These are phyloP conservation scores for Amazona ochrocephala DNA, from an alignment of 2,797 vertebrate species.

Conservation along the genomic window DNA sequence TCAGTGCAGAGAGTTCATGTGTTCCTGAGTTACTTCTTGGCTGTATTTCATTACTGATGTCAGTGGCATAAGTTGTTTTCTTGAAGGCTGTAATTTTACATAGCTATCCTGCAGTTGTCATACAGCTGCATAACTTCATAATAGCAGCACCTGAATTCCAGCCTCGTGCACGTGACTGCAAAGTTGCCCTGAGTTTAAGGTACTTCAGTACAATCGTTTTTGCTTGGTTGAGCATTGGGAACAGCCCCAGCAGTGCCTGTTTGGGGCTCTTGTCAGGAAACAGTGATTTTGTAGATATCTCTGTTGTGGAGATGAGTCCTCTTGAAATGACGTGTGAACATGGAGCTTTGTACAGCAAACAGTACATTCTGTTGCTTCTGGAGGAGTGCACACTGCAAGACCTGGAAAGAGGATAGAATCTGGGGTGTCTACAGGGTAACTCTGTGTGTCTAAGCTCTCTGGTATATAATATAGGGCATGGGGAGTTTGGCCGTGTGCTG, in stretches of 20 bases:
- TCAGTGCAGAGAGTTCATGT: not conserved
- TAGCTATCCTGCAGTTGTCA: not conserved
- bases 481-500: not conserved
- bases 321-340: fast-evolving
- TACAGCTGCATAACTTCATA: not conserved
- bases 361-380: not conserved
- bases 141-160: not conserved
- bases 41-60: not conserved
- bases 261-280: not conserved
- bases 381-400: not conserved
- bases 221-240: not conserved
- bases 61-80: not conserved
- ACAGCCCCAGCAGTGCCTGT: not conserved
- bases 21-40: not conserved
- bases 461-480: not conserved
- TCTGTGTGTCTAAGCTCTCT: not conserved
- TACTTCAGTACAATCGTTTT: not conserved
- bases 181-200: not conserved
- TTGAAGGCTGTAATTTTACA: not conserved
- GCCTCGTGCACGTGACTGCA: not conserved
- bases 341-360: not conserved
- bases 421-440: not conserved
- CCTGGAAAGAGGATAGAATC: not conserved
- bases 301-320: not conserved
- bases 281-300: not conserved